phyloP scores from a whole-genome alignment of 2,888 invertebrate species.

The Holacanthella duospinosa region DNA sequence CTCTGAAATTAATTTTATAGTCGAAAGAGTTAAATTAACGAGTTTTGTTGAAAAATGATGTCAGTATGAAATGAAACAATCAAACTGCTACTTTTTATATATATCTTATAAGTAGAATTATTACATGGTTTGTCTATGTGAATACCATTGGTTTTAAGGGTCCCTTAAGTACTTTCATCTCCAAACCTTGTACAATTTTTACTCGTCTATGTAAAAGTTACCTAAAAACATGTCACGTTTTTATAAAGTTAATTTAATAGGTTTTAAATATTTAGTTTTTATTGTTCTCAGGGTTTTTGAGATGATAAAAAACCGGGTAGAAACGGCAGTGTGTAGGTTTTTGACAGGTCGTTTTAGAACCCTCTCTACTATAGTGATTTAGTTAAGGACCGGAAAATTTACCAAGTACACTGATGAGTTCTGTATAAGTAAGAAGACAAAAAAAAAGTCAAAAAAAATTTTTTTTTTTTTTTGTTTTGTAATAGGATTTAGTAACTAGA shows the following conservation, averaged over 20 bases:
- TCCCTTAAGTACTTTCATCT: no score
- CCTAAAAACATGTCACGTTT: neutral
- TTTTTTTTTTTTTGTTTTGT: no score
- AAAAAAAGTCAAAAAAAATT: no score
- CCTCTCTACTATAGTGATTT: slow-evolving; percentile 1
- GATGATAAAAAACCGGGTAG: neutral
- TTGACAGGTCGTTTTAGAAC: neutral
- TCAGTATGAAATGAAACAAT: neutral
- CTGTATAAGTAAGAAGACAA: no score
- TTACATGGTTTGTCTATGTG: neutral
- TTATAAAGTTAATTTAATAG: neutral
- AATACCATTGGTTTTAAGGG: neutral
- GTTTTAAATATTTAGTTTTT: slow-evolving; percentile 2
- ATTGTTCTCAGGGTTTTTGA: neutral
- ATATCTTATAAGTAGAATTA: neutral
- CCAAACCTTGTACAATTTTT: no score
- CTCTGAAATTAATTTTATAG: no score
- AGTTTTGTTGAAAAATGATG: no score
- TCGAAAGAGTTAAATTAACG: no score
- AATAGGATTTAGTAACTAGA: no score
- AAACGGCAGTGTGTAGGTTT: neutral
- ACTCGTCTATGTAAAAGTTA: neutral
- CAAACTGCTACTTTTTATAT: no score
- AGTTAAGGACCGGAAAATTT: slow-evolving; percentile 8
- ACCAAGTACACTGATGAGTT: neutral